phyloP scores from a whole-genome alignment of 2,113 vertebrate genomes.

The Euleptes europaea region DNA sequence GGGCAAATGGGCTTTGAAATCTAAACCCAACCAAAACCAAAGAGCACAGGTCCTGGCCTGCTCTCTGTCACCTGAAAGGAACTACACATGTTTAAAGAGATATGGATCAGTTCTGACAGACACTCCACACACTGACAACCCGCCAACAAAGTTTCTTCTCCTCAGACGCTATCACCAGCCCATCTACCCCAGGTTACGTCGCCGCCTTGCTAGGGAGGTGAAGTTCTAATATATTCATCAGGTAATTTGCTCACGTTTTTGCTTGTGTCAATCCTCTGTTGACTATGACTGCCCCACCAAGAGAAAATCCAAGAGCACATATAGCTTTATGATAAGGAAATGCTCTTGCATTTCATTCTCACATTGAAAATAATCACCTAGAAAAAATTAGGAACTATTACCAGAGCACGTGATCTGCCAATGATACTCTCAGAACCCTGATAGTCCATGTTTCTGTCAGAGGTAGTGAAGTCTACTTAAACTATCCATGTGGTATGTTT shows the following conservation, averaged over 20 bases:
- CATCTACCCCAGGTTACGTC: neutral
- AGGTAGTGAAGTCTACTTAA: neutral
- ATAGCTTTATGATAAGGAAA: neutral
- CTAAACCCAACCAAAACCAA: slow-evolving; percentile 55
- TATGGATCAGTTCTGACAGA: neutral
- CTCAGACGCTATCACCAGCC: neutral
- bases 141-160: neutral
- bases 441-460: neutral
- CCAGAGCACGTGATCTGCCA: neutral
- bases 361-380: neutral
- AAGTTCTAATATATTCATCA: neutral
- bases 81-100: neutral
- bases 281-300: neutral
- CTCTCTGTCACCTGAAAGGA: slow-evolving; percentile 51
- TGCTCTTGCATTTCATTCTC: neutral
- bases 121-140: neutral
- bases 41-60: slow-evolving; percentile 56
- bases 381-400: neutral
- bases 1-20: slow-evolving; percentile 56
- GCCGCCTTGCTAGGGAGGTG: neutral
- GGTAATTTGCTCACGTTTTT: neutral
- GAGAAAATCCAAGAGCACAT: neutral
- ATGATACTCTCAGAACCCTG: neutral
- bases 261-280: neutral
- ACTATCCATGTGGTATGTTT: neutral